These are phyloP conservation scores for Origma solitaria DNA, from an alignment of 2,113 vertebrate genomes.

Conservation along the genomic window DNA sequence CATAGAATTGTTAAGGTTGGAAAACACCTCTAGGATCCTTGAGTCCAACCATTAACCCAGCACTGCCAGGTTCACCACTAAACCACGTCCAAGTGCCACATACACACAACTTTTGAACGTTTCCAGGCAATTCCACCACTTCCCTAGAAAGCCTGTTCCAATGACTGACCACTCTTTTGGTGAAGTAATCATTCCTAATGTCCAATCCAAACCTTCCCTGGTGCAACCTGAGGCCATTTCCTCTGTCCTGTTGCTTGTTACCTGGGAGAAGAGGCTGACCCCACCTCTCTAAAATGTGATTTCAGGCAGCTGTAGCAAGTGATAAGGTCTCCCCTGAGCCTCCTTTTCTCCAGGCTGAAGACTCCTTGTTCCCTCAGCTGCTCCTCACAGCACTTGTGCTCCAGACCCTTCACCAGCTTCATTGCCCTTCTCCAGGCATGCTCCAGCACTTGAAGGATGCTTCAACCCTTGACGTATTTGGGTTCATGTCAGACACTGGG, in stretches of 20 bases:
- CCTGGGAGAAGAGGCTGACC: neutral
- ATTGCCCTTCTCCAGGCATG: neutral
- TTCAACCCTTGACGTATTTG: neutral
- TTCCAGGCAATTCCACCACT: neutral
- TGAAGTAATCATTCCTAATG: neutral
- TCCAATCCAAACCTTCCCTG: neutral
- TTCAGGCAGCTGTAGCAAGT: neutral
- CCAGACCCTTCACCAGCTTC: neutral
- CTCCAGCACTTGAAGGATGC: neutral
- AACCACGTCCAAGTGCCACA: neutral
- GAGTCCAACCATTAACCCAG: neutral
- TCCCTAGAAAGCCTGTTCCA: neutral
- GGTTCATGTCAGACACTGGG: rapidly evolving
- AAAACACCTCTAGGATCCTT: neutral
- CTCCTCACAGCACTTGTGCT: neutral
- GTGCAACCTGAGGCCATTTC: neutral
- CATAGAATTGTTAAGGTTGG: neutral
- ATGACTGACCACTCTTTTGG: neutral
- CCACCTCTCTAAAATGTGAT: neutral
- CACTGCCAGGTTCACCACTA: neutral
- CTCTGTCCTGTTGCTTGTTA: neutral
- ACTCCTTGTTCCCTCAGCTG: neutral
- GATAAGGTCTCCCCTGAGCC: neutral
- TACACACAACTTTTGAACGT: neutral
- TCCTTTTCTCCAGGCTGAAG: neutral